Evolutionary conservation across 2,113 vertebrate genomes (phyloP), one percentile per base, ranked within the genome.

Genomic region (Sturnus vulgaris): DNA sequence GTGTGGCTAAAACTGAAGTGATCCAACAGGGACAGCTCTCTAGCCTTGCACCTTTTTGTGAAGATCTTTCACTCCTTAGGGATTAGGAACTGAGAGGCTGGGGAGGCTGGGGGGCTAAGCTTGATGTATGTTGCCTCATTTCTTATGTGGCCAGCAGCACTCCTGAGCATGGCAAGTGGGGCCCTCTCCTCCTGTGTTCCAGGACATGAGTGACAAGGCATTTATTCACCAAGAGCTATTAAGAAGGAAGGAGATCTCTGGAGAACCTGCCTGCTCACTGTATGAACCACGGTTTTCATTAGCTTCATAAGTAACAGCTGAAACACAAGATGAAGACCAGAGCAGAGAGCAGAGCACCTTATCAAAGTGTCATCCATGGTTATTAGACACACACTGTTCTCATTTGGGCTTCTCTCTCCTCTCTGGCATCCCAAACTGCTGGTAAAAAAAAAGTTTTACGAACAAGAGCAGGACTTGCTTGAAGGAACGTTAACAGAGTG

Each of bases 101-200:
- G 4, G 16, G 69, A 27, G 18, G 4, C 7, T 49, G 2, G 4
- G 16, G 13, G 5, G 3, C 10, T 80, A 70, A 63, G 15, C 2
- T 30, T 64, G 25, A 4, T 35, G 5, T 47, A 2, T 64, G 31
- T 31, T 73, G 24, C 40, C 11, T 73, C 70, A 42, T 63, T 69
- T 63, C 16, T 40, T 25, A 40, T 0, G 0, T 39, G n/a, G 11
- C 42, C 71, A 70, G 55, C 19, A 55, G 78, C 44, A 61, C 19
- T 0, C 6, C n/a, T 72, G 49, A 0, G 0, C 31, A 16, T 0
- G 7, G 63, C 63, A 40, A 46, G 15, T 0, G 1, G 15, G 31
- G 55, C 7, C 0, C 33, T 63, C 21, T 92, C 22, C 12, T 65
- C 10, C 28, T 64, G 4, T 59, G 56, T 39, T 46, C 44, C 52